Evolutionary conservation across 2,888 invertebrate genomes (phyloP).

Genomic region (Tribolium freemani): DNA sequence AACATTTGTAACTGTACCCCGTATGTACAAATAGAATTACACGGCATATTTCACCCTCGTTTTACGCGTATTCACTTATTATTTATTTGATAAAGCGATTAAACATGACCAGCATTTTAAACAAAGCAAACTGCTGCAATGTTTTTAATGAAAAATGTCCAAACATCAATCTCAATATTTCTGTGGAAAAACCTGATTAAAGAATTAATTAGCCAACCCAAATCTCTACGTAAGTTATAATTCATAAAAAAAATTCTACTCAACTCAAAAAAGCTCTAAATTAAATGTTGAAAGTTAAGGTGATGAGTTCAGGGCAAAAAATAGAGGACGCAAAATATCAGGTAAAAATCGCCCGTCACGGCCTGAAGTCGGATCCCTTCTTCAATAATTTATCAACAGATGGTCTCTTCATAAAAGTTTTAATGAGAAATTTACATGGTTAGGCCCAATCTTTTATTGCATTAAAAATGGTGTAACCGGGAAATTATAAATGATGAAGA

Average conservation of each 20-base stretch:
- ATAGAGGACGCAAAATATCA: not conserved
- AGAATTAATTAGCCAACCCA: no score
- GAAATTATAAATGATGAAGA: slow-evolving; percentile 26
- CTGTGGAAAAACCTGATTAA: no score
- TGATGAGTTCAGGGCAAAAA: not conserved
- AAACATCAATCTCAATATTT: not conserved
- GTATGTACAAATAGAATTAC: slow-evolving; percentile 59
- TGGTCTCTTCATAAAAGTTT: slow-evolving; percentile 25
- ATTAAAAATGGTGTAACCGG: slow-evolving; percentile 37
- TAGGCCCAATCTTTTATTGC: slow-evolving; percentile 30
- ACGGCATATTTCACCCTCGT: slow-evolving; percentile 63
- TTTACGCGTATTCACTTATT: slow-evolving; percentile 47
- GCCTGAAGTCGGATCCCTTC: slow-evolving; percentile 19
- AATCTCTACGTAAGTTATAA: no score
- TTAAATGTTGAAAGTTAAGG: not conserved
- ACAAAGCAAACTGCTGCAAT: slow-evolving; percentile 3
- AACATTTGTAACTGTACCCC: not conserved
- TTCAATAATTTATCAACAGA: slow-evolving; percentile 37
- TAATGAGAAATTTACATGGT: slow-evolving; percentile 41
- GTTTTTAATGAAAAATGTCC: not conserved
- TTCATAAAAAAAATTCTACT: no score
- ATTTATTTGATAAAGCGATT: slow-evolving; percentile 57
- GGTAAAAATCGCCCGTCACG: slow-evolving; percentile 11
- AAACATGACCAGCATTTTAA: slow-evolving; percentile 52
- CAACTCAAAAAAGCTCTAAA: not conserved